Evolutionary conservation across 2,888 invertebrate species (phyloP).

Genomic region (Acronicta leporina): DNA sequence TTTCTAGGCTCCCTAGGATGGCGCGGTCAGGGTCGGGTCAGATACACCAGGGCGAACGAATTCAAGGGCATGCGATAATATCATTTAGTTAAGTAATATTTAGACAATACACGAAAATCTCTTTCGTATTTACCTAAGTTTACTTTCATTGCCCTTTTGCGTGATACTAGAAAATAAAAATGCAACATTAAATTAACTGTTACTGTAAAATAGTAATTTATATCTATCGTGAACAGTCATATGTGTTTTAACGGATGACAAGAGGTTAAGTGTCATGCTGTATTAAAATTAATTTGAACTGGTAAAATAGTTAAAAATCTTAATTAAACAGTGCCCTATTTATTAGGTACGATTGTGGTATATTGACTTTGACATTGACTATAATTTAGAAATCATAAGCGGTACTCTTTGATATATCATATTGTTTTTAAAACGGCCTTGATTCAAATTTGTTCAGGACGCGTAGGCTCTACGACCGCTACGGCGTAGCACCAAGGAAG

Average conservation of each 20-base stretch:
- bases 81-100: slow-evolving; percentile 20
- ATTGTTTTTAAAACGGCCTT: slow-evolving; percentile 28
- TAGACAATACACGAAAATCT: slow-evolving; percentile 8
- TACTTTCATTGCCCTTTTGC: slow-evolving; percentile 11
- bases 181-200: slow-evolving; percentile 3
- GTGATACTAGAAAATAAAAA: slow-evolving; percentile 18
- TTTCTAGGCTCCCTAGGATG: slow-evolving; percentile 78
- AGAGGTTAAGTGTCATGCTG: not conserved
- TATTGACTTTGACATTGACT: too few relatives aligned
- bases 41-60: slow-evolving; percentile 39
- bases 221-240: not conserved
- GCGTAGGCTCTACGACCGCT: slow-evolving; percentile 40
- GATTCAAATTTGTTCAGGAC: slow-evolving; percentile 21
- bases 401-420: slow-evolving; percentile 18
- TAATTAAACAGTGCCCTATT: slow-evolving; percentile 8
- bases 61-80: slow-evolving; percentile 42
- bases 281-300: not conserved
- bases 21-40: slow-evolving; percentile 78
- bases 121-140: slow-evolving; percentile 7
- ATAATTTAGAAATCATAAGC: slow-evolving; percentile 21
- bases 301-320: not conserved
- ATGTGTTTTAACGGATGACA: not conserved
- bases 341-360: not conserved
- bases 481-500: slow-evolving; percentile 47
- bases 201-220: slow-evolving; percentile 4